phyloP scores from a whole-genome alignment of 2,888 invertebrate genomes.

The Epinotia brunnichana region DNA sequence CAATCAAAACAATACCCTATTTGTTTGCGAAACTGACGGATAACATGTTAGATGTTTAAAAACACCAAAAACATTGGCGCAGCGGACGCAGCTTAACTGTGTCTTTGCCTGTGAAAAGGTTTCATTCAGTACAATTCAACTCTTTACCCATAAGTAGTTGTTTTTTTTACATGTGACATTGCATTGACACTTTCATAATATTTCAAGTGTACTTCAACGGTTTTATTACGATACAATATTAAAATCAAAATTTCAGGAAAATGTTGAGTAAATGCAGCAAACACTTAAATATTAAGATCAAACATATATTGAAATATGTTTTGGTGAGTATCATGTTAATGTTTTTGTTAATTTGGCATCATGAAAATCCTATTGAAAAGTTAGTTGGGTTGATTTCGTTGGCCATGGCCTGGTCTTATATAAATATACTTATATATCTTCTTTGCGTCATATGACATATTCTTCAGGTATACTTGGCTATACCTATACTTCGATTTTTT shows the following conservation, averaged over 20 bases:
- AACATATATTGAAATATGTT: constrained; percentile 29
- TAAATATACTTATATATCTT: too few relatives aligned
- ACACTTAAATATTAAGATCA: constrained; percentile 24
- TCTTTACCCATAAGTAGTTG: background rate
- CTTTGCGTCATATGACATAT: too few relatives aligned
- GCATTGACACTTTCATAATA: constrained; percentile 11
- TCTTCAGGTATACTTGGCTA: too few relatives aligned
- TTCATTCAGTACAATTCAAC: background rate
- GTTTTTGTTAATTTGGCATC: background rate
- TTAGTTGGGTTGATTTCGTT: background rate
- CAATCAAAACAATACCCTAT: too few relatives aligned
- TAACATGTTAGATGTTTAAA: too few relatives aligned
- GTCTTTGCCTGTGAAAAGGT: background rate
- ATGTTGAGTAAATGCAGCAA: constrained; percentile 34
- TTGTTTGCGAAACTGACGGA: too few relatives aligned
- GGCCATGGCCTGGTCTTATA: background rate
- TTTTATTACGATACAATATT: background rate
- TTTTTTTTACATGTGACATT: background rate
- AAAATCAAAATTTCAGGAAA: constrained; percentile 23
- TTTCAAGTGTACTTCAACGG: constrained; percentile 3
- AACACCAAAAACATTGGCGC: too few relatives aligned
- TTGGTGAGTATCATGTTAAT: constrained; percentile 27
- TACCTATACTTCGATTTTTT: too few relatives aligned
- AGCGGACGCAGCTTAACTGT: too few relatives aligned
- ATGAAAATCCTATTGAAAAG: background rate